These are phyloP conservation scores for Rhodeus uyekii DNA, from an alignment of 2,797 vertebrate genomes.

Conservation along the genomic window DNA sequence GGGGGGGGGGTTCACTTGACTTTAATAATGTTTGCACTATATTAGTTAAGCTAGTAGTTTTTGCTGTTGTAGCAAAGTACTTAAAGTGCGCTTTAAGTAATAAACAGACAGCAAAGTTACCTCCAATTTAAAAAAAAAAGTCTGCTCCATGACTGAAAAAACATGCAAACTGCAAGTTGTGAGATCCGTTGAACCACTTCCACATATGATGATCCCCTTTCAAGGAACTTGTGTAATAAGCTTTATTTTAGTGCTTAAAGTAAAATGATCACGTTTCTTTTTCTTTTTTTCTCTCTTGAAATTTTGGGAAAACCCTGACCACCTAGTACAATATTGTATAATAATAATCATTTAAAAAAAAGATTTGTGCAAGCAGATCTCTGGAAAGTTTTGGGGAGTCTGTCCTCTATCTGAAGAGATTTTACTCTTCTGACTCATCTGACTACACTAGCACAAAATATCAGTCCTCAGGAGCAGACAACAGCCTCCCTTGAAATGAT, in stretches of 20 bases:
- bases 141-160: not conserved
- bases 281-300: not conserved
- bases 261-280: not conserved
- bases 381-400: conserved; percentile 25
- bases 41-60: not conserved
- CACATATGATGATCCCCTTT: not conserved
- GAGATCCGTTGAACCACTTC: not conserved
- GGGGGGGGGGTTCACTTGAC: not conserved
- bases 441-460: not conserved
- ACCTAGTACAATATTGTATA: not conserved
- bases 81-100: not conserved
- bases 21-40: not conserved
- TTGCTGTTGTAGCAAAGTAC: not conserved
- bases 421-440: conserved; percentile 21
- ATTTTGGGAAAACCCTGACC: not conserved
- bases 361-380: not conserved
- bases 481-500: conserved; percentile 1
- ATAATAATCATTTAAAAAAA: not conserved
- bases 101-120: not conserved
- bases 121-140: no score
- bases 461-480: not conserved
- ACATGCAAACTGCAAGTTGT: not conserved
- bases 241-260: not conserved
- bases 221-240: not conserved
- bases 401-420: not conserved